Evolutionary conservation across 2,113 vertebrate genomes (phyloP), one percentile per base, ranked within the genome.

Genomic region (Ictalurus furcatus): DNA sequence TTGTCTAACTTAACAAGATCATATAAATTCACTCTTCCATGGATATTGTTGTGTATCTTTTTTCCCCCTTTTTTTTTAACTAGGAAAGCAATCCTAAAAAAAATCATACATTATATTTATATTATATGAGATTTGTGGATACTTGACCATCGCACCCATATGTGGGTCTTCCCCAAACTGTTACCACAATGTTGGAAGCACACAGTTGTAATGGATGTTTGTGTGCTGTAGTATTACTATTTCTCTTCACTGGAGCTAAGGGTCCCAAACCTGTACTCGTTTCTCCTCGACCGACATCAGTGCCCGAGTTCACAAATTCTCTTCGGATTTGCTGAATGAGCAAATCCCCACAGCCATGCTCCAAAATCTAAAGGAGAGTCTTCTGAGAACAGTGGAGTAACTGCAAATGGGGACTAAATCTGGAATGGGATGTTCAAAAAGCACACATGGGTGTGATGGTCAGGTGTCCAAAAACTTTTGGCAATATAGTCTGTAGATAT

Each of bases 21-120:
- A 92, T 88, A 92, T 92, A 92, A 93, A 92, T 90, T 88, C 91
- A 90, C 89, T 90, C 73, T 90, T 91, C 65, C 90, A 78, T 86
- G 8, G 88, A 91, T 67, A 82, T 76, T 84, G 9, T 91, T 83
- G 80, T 76, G 13, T 28, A 85, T 23, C 34, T 48, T 88, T 84
- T 88, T 21, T 34, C 6, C 14, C 9, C 6, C 17, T 78, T 56
- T 58, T 13, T 23, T 21, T 54, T 6, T 1, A 28, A 80, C 78
- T 54, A 54, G 6, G 40, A 28, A 81, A 58, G n/a, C 28, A 80
- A 59, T 54, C 25, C 28, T 30, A 4, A 23, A 34, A 81, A 80
- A 81, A 58, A 56, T 28, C 40, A 48, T 21, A 78, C 40, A 48
- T 12, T 25, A 12, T 44, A 44, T 52, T 23, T 4, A 7, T 8